Evolutionary conservation across 2,888 invertebrate genomes (phyloP).

Genomic region (Cheilosia impressa): DNA sequence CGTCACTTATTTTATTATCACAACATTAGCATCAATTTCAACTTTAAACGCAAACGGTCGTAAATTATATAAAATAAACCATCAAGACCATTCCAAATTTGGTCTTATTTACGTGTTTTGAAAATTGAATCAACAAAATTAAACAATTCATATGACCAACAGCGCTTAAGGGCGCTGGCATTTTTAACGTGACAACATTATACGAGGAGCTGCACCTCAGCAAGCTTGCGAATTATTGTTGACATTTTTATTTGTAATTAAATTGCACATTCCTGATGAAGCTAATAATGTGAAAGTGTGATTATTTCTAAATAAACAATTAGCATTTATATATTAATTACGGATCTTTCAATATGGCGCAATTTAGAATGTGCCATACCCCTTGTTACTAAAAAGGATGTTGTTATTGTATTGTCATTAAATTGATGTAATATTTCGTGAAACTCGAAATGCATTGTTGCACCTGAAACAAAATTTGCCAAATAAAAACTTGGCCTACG

Average conservation of each 20-base stretch:
- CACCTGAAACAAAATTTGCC: too few species aligned
- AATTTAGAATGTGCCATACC: too few species aligned
- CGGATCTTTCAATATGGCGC: too few species aligned
- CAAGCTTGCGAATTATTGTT: neutral
- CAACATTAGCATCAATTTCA: conserved; percentile 3
- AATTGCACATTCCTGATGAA: neutral
- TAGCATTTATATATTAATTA: too few species aligned
- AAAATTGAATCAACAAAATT: neutral
- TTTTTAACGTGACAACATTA: conserved; percentile 8
- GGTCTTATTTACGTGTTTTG: conserved; percentile 18
- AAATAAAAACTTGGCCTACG: too few species aligned
- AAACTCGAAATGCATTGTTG: too few species aligned
- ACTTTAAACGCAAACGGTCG: neutral
- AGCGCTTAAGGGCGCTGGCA: neutral
- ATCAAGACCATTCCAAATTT: conserved; percentile 29
- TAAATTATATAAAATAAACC: conserved; percentile 8
- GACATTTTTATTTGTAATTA: conserved; percentile 31
- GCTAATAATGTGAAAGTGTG: neutral
- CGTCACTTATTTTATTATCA: neutral
- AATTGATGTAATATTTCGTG: too few species aligned
- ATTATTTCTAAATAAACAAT: conserved; percentile 7
- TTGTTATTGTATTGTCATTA: too few species aligned
- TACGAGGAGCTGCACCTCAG: neutral
- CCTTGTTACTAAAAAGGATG: too few species aligned
- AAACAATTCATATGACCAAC: conserved; percentile 42